Conservation (phyloP, 2,797 vertebrate species). For the Sylvilagus floridanus region DNA sequence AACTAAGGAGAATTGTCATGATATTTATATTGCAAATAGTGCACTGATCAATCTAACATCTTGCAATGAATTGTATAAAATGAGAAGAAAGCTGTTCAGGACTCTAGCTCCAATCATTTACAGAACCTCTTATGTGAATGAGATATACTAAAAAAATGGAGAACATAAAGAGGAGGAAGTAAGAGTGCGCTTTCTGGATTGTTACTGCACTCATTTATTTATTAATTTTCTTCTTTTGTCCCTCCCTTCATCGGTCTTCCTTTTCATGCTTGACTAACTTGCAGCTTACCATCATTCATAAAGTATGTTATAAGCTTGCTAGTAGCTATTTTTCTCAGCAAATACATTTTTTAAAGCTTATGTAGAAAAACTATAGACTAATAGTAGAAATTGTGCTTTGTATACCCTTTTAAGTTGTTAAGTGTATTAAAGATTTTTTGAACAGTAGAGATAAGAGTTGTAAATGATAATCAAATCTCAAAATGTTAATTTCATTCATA, state of each 20-base stretch:
- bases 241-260: neutral
- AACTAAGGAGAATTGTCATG: neutral
- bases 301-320: neutral
- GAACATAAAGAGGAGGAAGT: neutral
- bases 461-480: no score
- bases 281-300: neutral
- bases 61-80: neutral
- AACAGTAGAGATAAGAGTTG: no score
- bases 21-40: neutral
- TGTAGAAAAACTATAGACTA: neutral
- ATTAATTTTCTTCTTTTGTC: neutral
- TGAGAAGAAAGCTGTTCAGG: no score
- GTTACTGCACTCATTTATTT: neutral
- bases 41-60: neutral
- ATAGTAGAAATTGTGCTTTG: constrained; percentile 1
- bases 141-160: neutral
- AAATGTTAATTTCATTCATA: no score
- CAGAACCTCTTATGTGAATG: neutral
- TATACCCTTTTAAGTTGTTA: neutral
- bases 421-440: neutral
- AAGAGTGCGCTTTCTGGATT: neutral
- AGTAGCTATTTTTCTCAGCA: constrained; percentile 16
- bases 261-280: constrained; percentile 18
- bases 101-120: neutral
- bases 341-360: neutral